These are phyloP conservation scores for Catamblyrhynchus diadema DNA, from an alignment of 2,797 vertebrate species.

Conservation along the genomic window DNA sequence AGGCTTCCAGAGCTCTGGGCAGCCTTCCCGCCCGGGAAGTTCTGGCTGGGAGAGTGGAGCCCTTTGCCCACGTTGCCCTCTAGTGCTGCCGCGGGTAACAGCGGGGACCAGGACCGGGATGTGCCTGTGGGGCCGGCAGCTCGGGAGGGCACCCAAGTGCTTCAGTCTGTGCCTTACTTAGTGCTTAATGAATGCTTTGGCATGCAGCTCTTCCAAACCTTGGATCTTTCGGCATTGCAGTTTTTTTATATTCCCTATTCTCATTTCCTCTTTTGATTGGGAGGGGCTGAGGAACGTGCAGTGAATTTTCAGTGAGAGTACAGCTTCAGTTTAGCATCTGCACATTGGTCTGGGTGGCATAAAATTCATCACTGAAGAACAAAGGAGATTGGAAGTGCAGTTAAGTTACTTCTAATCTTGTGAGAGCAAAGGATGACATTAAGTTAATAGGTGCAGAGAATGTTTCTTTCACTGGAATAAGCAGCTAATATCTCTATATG, in stretches of 20 bases:
- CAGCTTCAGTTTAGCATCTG: background rate
- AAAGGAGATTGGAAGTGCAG: background rate
- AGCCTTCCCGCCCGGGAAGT: background rate
- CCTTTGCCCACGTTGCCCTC: slow-evolving; percentile 44
- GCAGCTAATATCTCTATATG: background rate
- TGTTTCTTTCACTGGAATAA: background rate
- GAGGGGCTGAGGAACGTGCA: background rate
- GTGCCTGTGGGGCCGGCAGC: background rate
- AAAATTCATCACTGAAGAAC: background rate
- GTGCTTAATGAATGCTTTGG: background rate
- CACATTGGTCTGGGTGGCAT: background rate
- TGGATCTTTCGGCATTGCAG: background rate
- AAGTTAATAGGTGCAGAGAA: background rate
- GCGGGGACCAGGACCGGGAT: rapidly evolving
- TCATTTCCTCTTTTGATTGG: background rate
- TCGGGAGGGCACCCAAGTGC: rapidly evolving
- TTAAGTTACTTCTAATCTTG: background rate
- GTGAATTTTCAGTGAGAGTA: background rate
- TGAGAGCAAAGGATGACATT: background rate
- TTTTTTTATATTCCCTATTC: background rate
- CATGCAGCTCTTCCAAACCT: background rate
- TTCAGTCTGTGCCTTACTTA: rapidly evolving
- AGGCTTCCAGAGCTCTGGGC: background rate
- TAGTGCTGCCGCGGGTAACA: slow-evolving; percentile 21
- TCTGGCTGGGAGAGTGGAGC: background rate